Conservation (phyloP, 2,888 invertebrate genomes). For the Magallana nippona region DNA sequence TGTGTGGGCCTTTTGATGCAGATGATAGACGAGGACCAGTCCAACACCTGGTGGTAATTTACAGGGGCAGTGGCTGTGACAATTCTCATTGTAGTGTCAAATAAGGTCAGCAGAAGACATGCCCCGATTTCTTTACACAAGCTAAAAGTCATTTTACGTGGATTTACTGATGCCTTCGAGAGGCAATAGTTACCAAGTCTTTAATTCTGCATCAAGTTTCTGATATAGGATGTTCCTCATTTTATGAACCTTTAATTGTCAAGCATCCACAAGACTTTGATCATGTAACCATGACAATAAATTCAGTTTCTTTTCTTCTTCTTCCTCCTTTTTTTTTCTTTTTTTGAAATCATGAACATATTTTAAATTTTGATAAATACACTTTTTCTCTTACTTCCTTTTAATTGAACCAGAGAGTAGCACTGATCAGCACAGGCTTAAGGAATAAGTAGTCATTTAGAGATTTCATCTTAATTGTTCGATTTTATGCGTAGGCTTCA, state of each 20-base stretch:
- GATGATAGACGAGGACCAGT: conserved; percentile 1
- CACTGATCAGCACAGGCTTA: conserved; percentile 22
- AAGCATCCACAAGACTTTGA: not conserved
- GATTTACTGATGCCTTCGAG: not conserved
- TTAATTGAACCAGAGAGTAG: not conserved
- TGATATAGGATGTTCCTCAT: not conserved
- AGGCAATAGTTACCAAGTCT: not conserved
- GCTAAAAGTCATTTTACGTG: not conserved
- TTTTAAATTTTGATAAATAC: not conserved
- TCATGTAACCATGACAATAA: conserved; percentile 12
- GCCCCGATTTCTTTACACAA: not conserved
- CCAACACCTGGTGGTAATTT: conserved; percentile 31
- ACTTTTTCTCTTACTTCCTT: not conserved
- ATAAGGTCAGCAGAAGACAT: not conserved
- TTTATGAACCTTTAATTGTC: not conserved
- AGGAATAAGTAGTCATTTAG: not conserved
- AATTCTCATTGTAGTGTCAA: conserved; percentile 13
- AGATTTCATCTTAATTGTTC: conserved; percentile 28
- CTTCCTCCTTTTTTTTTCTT: too few species aligned
- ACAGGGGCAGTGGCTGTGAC: conserved; percentile 7
- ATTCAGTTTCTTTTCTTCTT: too few species aligned
- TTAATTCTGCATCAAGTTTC: not conserved
- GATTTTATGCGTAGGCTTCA: conserved; percentile 7
- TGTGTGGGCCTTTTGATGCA: conserved; percentile 29
- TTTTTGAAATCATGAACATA: not conserved